Percentiles rank a stretch among this genome's conserved stretches.
Conservation (phyloP, 2,888 invertebrate species). For the Choreutis nemorana region DNA sequence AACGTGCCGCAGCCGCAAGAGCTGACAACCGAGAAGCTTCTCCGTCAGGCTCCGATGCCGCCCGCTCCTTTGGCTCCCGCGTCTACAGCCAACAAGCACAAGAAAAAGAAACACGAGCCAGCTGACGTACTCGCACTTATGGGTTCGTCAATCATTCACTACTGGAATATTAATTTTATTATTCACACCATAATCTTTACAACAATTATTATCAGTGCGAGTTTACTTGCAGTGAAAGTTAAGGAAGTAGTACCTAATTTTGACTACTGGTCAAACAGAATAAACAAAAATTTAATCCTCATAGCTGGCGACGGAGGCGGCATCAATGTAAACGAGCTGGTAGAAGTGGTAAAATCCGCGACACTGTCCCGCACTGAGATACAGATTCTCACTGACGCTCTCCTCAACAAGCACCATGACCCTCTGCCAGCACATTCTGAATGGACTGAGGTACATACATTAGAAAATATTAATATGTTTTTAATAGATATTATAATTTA, state of each 20-base stretch:
- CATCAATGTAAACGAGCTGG: conserved; percentile 73
- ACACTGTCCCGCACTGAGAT: conserved; percentile 87
- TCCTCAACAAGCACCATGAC: conserved; percentile 88
- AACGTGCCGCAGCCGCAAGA: conserved; percentile 50
- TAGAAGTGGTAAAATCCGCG: conserved; percentile 80
- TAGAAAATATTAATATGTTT: too few relatives aligned
- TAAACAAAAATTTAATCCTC: too few relatives aligned
- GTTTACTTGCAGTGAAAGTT: too few relatives aligned
- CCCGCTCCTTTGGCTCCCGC: conserved; percentile 15
- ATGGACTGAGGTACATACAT: conserved; percentile 77
- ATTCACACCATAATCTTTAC: too few relatives aligned
- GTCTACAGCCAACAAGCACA: conserved; percentile 34
- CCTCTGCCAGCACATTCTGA: conserved; percentile 79
- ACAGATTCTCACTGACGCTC: conserved; percentile 86
- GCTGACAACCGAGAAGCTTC: conserved; percentile 49
- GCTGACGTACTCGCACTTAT: conserved; percentile 46
- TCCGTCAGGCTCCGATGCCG: conserved; percentile 27
- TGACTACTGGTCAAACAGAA: too few relatives aligned
- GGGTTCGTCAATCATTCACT: too few relatives aligned
- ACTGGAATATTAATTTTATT: too few relatives aligned
- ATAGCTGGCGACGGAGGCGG: conserved; percentile 74
- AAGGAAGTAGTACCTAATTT: too few relatives aligned
- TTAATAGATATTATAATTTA: too few relatives aligned
- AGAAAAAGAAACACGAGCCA: conserved; percentile 52
- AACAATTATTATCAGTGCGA: too few relatives aligned